phyloP scores from a whole-genome alignment of 2,888 invertebrate species.

The Sturmia bella region DNA sequence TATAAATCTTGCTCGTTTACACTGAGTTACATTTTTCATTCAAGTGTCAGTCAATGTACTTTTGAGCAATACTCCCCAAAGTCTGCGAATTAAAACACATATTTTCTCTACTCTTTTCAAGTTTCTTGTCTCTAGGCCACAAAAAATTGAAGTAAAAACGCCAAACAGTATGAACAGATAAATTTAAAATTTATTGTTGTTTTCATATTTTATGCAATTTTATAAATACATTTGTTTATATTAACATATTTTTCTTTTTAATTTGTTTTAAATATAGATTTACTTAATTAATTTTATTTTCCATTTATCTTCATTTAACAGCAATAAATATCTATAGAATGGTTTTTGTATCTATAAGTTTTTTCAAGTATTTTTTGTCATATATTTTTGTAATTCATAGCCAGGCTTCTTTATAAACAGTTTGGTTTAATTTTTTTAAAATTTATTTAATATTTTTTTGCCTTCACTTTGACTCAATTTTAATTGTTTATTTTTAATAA shows the following conservation, averaged over 20 bases:
- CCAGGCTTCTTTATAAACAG: conserved; percentile 54
- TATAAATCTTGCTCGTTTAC: too few species aligned
- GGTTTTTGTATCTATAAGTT: conserved; percentile 27
- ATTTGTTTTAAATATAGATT: conserved; percentile 45
- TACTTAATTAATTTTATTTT: conserved; percentile 39
- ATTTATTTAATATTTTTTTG: conserved; percentile 31
- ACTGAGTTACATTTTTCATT: too few species aligned
- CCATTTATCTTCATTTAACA: conserved; percentile 60
- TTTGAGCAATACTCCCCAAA: too few species aligned
- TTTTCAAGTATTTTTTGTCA: conserved; percentile 12
- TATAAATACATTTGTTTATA: conserved; percentile 54
- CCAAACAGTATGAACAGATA: conserved; percentile 6
- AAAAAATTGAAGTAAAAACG: neutral
- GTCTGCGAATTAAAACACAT: too few species aligned
- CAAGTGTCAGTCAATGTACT: too few species aligned
- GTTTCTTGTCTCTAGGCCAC: too few species aligned
- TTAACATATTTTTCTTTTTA: conserved; percentile 33
- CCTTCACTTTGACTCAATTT: conserved; percentile 20
- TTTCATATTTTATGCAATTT: conserved; percentile 36
- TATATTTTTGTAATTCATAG: conserved; percentile 47
- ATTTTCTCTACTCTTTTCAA: neutral
- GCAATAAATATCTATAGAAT: conserved; percentile 62
- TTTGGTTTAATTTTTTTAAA: neutral
- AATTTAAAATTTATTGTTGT: conserved; percentile 38
- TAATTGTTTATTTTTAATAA: neutral